A percentile compares a stretch with the other conserved stretches of the same genome.
Evolutionary conservation across 2,113 vertebrate genomes (phyloP).

Genomic region (Urocitellus parryii): DNA sequence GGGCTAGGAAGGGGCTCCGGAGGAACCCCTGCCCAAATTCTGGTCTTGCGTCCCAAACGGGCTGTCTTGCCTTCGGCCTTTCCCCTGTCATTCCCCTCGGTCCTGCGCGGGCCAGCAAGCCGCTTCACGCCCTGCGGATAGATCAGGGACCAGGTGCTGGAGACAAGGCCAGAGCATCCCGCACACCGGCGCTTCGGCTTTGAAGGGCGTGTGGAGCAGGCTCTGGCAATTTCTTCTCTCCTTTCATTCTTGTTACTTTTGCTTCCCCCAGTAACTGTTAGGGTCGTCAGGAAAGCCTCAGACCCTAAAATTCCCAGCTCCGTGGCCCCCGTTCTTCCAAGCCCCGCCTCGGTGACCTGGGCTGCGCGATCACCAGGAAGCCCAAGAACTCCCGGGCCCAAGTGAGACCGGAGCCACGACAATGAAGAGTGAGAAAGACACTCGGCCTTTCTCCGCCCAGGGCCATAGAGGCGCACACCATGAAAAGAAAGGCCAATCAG

Average conservation of each 20-base stretch:
- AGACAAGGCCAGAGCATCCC: background rate
- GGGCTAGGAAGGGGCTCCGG: fast-evolving
- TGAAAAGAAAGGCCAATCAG: background rate
- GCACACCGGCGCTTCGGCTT: background rate
- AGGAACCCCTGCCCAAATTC: background rate
- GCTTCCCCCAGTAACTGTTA: background rate
- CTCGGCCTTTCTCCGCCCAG: background rate
- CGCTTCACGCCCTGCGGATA: fast-evolving
- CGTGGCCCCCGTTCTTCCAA: background rate
- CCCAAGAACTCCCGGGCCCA: background rate
- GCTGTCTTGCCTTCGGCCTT: background rate
- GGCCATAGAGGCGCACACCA: slow-evolving; percentile 36
- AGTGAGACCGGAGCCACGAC: background rate
- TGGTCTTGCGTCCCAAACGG: background rate
- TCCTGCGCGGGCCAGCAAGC: background rate
- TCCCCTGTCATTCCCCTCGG: background rate
- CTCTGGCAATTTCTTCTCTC: background rate
- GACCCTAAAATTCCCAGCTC: background rate
- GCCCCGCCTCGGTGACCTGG: background rate
- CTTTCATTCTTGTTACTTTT: slow-evolving; percentile 23
- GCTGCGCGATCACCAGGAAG: background rate
- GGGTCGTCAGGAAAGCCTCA: background rate
- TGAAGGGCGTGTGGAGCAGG: background rate
- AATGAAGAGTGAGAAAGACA: background rate
- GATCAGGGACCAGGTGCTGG: background rate